Evolutionary conservation across 1,140 invertebrate species (phyloP).

Genomic region (Colletes gigas): DNA sequence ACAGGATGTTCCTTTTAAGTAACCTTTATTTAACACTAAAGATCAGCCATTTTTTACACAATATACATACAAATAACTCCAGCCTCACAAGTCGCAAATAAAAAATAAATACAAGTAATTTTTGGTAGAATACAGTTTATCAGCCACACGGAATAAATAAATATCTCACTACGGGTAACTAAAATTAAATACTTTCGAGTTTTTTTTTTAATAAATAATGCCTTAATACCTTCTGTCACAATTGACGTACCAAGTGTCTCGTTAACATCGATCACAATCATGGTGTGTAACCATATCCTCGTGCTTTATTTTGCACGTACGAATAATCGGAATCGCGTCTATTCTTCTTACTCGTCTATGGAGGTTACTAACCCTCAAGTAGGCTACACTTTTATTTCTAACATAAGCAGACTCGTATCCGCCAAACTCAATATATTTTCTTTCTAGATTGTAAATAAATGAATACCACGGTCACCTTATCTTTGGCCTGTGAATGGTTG

Average conservation of each 20-base stretch:
- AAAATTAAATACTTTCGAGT: background rate
- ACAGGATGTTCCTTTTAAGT: background rate
- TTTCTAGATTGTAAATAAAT: too few relatives aligned
- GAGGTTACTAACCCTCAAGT: too few relatives aligned
- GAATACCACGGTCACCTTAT: too few relatives aligned
- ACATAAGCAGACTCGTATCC: too few relatives aligned
- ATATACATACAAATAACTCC: background rate
- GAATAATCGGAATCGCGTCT: background rate
- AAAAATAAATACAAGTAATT: slow-evolving; percentile 20
- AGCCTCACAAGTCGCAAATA: background rate
- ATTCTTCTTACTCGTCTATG: background rate
- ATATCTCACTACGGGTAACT: background rate
- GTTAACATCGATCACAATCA: too few relatives aligned
- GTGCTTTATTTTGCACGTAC: background rate
- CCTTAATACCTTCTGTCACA: background rate
- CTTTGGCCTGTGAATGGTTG: too few relatives aligned
- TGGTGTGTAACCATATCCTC: background rate
- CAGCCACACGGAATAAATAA: background rate
- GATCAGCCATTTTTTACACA: background rate
- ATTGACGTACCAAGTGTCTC: background rate
- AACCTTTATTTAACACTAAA: slow-evolving; percentile 13
- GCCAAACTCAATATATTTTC: too few relatives aligned
- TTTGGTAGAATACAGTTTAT: slow-evolving; percentile 17
- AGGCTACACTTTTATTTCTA: too few relatives aligned
- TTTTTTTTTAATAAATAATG: background rate